Evolutionary conservation across 92 coral and sea anemone species (phyloP), one percentile per base, ranked within the genome.

Genomic region (Nematostella vectensis): DNA sequence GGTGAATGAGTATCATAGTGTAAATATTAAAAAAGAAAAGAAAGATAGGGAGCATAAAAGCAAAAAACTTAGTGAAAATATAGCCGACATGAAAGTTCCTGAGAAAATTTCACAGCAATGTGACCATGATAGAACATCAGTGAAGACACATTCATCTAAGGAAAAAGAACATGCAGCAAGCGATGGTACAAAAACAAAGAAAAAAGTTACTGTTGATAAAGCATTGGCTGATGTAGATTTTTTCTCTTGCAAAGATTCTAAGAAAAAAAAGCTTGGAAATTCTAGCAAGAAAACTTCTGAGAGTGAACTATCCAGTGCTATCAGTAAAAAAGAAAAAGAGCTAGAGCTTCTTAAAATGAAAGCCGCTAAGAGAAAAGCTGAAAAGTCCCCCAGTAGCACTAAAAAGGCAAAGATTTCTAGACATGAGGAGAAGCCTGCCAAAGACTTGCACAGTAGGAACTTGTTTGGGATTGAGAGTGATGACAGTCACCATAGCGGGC

Each of bases 401-500:
- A n/a, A 31, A 48, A 24, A 52, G 55, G 38, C 16, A 18, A 3
- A 61, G 61, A 47, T 24, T 29, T 15, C 6, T 33, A 33, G 55
- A 44, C 28, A 27, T 1, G 30, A 67, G 31, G 15, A 33, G n/a
- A 55, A 2, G 18, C 39, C 6, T 33, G 15, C 8, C 6, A 33
- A 33, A 33, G 40, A 33, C 8, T 6, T 15, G 15, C 6, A 6
- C 6, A 33, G 15, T 6, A 6, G 40, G 6, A 33, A 33, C 15
- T 33, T 33, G 40, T 33, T 33, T 33, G 40, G 40, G 6, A 48
- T 53, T 43, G 18, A 54, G 13, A 68, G 68, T 15, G 68, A 68
- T 2, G 74, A 68, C 2, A 58, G 69, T 37, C 57, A 68, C 4
- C 15, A 33, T 33, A 33, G 47, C 50, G 55, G 71, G 16, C n/a